phyloP scores from a whole-genome alignment of 2,797 vertebrate genomes.

The Megalops cyprinoides region DNA sequence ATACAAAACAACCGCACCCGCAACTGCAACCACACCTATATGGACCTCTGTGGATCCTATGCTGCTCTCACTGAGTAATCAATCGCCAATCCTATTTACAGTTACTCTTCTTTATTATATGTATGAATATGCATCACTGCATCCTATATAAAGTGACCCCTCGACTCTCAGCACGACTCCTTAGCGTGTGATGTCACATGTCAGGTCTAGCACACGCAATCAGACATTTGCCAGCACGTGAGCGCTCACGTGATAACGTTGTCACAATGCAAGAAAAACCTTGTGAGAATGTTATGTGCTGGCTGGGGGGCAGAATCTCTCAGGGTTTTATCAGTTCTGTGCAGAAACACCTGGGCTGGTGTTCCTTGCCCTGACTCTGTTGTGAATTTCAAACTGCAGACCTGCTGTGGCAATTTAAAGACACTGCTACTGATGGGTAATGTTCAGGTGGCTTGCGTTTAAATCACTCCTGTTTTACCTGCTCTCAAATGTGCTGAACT shows the following conservation, averaged over 20 bases:
- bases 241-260: too few relatives aligned
- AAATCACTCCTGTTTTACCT: not conserved
- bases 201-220: not conserved
- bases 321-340: not conserved
- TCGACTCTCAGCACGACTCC: not conserved
- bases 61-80: not conserved
- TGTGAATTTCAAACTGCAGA: too few relatives aligned
- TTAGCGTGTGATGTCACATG: not conserved
- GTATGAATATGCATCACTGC: slow-evolving; percentile 35
- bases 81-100: slow-evolving; percentile 6
- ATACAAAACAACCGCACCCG: not conserved
- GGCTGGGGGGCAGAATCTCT: not conserved
- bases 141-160: slow-evolving; percentile 29
- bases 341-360: not conserved
- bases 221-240: too few relatives aligned
- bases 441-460: too few relatives aligned
- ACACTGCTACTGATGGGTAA: not conserved
- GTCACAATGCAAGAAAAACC: not conserved
- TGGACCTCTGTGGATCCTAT: not conserved
- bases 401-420: not conserved
- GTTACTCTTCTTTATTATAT: slow-evolving; percentile 23
- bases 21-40: not conserved
- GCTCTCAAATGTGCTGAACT: not conserved
- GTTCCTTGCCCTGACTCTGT: not conserved
- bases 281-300: not conserved